Percentiles rank a stretch among this genome's conserved stretches.
phyloP scores from a whole-genome alignment of 2,888 invertebrate genomes.

The Caenorhabditis sp. region DNA sequence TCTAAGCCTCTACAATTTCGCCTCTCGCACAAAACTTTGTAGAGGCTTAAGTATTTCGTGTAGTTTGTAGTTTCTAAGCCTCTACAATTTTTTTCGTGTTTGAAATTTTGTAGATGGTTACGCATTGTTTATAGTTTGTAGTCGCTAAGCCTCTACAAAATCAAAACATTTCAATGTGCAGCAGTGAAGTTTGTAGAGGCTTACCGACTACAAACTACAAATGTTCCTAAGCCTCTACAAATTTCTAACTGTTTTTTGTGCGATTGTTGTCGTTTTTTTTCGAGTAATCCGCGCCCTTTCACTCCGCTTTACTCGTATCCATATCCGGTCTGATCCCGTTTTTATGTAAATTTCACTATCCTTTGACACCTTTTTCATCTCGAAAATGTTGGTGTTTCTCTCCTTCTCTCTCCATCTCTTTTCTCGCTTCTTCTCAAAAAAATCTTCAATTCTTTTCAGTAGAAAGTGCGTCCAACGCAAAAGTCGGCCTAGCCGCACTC shows the following conservation, averaged over 20 bases:
- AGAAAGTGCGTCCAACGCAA: conserved; percentile 58
- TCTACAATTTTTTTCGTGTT: neutral
- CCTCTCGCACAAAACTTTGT: neutral
- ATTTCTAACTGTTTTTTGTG: neutral
- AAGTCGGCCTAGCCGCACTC: conserved; percentile 62
- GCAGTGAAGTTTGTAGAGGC: neutral
- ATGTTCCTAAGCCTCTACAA: neutral
- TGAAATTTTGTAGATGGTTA: too few relatives aligned
- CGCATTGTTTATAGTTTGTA: neutral
- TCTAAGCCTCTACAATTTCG: conserved; percentile 6
- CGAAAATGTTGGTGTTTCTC: neutral
- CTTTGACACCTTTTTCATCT: neutral
- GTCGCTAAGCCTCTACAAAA: conserved; percentile 8
- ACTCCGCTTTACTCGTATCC: neutral
- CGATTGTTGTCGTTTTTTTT: neutral
- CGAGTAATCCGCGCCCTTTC: conserved; percentile 1
- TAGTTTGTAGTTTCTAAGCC: neutral
- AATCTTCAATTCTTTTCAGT: conserved; percentile 42
- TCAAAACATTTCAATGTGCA: neutral
- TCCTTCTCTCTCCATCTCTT: neutral
- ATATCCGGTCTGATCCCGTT: neutral
- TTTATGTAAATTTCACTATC: neutral
- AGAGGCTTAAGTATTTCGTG: neutral
- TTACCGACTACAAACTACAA: conserved; percentile 21
- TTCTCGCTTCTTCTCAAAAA: conserved; percentile 15